Conservation (phyloP, 1,140 invertebrate genomes). For the Lethrus apterus region DNA sequence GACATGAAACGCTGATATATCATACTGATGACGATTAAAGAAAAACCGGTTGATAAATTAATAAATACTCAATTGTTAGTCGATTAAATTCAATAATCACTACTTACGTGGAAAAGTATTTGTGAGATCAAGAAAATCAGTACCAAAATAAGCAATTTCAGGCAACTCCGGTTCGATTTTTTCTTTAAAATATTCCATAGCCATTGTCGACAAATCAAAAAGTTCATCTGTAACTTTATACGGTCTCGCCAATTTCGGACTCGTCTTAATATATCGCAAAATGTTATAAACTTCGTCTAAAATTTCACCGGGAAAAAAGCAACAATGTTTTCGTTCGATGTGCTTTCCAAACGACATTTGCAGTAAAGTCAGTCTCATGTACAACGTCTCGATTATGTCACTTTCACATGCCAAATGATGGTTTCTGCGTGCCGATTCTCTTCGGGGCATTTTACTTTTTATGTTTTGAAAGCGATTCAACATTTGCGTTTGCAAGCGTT, state of each 20-base stretch:
- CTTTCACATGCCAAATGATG: conserved; percentile 79
- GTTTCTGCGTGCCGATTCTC: conserved; percentile 75
- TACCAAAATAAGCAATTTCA: conserved; percentile 78
- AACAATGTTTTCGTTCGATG: conserved; percentile 82
- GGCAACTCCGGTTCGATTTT: conserved; percentile 79
- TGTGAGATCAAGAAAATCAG: conserved; percentile 70
- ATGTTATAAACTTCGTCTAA: conserved; percentile 55
- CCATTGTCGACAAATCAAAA: conserved; percentile 88
- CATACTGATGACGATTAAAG: no score
- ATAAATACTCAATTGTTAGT: no score
- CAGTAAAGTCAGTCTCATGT: conserved; percentile 77
- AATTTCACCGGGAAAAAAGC: conserved; percentile 84
- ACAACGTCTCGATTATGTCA: conserved; percentile 82
- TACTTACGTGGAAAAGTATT: conserved; percentile 59
- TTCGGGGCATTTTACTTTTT: conserved; percentile 80
- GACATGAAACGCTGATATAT: no score
- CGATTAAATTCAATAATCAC: no score
- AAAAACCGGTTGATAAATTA: no score
- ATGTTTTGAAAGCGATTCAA: conserved; percentile 72
- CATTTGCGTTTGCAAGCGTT: conserved; percentile 71
- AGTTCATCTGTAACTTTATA: conserved; percentile 86
- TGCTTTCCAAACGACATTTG: conserved; percentile 90
- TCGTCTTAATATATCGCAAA: conserved; percentile 72
- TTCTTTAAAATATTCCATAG: conserved; percentile 90
- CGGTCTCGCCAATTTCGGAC: conserved; percentile 69